Evolutionary conservation across 2,888 invertebrate species (phyloP), one percentile per base, ranked within the genome.

Genomic region (Prosopocoilus inquinatus): DNA sequence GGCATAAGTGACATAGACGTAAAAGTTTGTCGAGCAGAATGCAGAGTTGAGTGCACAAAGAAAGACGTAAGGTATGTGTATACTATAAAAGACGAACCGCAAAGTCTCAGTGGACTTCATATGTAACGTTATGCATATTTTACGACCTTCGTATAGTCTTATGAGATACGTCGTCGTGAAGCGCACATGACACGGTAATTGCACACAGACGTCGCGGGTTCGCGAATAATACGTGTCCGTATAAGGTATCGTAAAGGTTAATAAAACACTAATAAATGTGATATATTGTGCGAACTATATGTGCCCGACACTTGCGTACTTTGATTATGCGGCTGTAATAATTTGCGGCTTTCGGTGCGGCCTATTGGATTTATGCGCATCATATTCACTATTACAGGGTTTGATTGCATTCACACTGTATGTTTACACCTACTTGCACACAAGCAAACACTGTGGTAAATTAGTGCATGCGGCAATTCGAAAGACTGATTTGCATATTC

Each of bases 221-320:
- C 55, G 34, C 46, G 55, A 38, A 38, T 48, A 53, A 53, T 41
- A 46, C 35, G 46, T 46, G 38, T 32, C 53, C 47, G 47, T 48
- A 49, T 52, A 48, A 48, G 44, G 57, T 28, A 47, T 41, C 47
- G 46, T 41, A 53, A 46, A 53, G 53, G 59, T 56, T 55, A 59
- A 57, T 60, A 54, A 60, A 60, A 55, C 49, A 55, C 43, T 50
- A 50, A 57, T 60, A 57, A 57, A 55, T 54, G 43, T 60, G 54
- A 57, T 55, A 47, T 48, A 57, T 57, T 59, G 59, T 59, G 33
- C 51, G 46, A 59, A 50, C 12, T 34, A 34, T 47, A 34, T 55
- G 38, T 53, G 49, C 44, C 47, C 36, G 44, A 35, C 47, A 48
- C 51, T 55, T 58, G 51, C 44, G 51, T 28, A 58, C 51, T 58